phyloP scores from a whole-genome alignment of 1,140 invertebrate species.

The Pararge aegeria region DNA sequence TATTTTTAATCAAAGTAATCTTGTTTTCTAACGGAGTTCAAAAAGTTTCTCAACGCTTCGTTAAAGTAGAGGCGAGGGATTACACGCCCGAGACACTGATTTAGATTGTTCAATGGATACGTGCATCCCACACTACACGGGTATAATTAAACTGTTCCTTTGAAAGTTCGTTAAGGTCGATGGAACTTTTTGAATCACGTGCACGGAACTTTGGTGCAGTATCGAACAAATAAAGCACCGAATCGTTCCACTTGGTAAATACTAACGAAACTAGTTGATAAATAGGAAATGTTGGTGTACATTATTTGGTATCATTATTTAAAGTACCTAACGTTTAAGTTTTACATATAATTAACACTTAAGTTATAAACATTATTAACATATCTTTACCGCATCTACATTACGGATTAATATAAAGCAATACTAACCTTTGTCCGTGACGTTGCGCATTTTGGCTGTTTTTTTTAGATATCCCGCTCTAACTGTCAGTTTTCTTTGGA shows the following conservation, averaged over 20 bases:
- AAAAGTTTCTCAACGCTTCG: constrained; percentile 61
- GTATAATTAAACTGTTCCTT: constrained; percentile 32
- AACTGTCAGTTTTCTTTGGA: too few relatives aligned
- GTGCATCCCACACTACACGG: constrained; percentile 26
- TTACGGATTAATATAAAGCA: too few relatives aligned
- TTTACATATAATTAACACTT: too few relatives aligned
- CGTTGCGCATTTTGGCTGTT: too few relatives aligned
- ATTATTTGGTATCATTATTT: too few relatives aligned
- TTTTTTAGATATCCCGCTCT: too few relatives aligned
- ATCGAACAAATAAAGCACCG: constrained; percentile 25
- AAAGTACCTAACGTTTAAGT: too few relatives aligned
- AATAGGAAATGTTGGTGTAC: neutral
- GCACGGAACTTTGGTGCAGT: constrained; percentile 20
- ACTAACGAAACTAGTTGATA: constrained; percentile 22
- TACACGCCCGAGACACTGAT: constrained; percentile 51
- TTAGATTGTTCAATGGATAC: constrained; percentile 46
- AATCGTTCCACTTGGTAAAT: constrained; percentile 27
- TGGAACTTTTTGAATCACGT: constrained; percentile 26
- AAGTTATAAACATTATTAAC: too few relatives aligned
- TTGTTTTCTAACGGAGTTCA: constrained; percentile 54
- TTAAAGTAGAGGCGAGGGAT: constrained; percentile 60
- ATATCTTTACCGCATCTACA: too few relatives aligned
- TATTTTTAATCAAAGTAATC: constrained; percentile 11
- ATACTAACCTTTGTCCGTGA: too few relatives aligned
- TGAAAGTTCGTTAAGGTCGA: constrained; percentile 24